These are phyloP conservation scores for Rhyacophila brunnea DNA, from an alignment of 1,140 invertebrate genomes.

Conservation along the genomic window DNA sequence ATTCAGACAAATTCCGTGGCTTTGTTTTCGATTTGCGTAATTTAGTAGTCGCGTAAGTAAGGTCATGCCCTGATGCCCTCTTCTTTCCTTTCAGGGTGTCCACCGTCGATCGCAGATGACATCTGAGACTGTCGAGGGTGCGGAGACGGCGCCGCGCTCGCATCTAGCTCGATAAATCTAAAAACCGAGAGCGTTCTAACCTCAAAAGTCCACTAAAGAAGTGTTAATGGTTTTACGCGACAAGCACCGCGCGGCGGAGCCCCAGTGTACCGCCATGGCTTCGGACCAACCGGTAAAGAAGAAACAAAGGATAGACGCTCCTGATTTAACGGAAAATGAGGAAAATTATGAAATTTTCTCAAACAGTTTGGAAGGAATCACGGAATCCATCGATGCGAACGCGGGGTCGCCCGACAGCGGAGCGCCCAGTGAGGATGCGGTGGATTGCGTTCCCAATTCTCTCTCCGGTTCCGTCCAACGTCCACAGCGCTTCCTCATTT, in stretches of 20 bases:
- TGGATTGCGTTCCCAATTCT: conserved; percentile 39
- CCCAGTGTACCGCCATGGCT: conserved; percentile 48
- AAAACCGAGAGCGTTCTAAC: conserved; percentile 3
- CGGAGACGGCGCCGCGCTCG: neutral
- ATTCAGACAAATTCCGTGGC: conserved; percentile 29
- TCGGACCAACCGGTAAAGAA: conserved; percentile 75
- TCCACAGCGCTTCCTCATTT: neutral
- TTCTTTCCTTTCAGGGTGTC: conserved; percentile 1
- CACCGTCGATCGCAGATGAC: too few species aligned
- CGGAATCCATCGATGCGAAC: conserved; percentile 41
- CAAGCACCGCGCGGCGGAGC: conserved; percentile 33
- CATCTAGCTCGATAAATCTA: neutral
- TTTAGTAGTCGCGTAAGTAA: conserved; percentile 51
- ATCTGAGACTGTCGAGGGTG: too few species aligned
- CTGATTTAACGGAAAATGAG: conserved; percentile 56
- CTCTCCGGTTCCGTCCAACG: conserved; percentile 36
- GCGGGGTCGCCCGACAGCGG: conserved; percentile 50
- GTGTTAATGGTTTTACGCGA: conserved; percentile 36
- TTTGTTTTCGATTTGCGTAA: conserved; percentile 52
- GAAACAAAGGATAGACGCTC: conserved; percentile 63
- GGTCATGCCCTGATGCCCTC: conserved; percentile 42
- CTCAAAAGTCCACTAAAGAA: conserved; percentile 17
- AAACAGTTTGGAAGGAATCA: conserved; percentile 28
- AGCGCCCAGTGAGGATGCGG: conserved; percentile 51
- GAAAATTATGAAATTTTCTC: conserved; percentile 55